Conservation (phyloP, 2,113 vertebrate species). For the Raja brachyura region DNA sequence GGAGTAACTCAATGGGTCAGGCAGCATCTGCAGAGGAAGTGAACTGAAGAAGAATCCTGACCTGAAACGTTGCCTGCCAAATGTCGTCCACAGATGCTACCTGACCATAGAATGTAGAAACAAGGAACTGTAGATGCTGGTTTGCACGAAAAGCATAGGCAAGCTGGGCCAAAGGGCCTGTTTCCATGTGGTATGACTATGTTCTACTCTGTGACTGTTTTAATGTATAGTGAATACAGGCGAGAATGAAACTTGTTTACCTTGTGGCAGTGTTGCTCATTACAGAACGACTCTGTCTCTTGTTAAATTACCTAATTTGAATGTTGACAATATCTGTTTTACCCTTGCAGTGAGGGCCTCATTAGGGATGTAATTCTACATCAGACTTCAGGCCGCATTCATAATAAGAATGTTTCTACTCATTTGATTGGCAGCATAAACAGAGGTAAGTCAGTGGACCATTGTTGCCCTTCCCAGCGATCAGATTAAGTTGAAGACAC, state of each 20-base stretch:
- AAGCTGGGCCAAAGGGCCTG: no score
- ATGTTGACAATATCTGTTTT: background rate
- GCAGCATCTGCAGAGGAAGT: no score
- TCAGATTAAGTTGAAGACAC: background rate
- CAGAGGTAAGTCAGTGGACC: slow-evolving; percentile 54
- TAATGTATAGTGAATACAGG: background rate
- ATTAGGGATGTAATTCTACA: slow-evolving; percentile 77
- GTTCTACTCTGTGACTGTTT: no score
- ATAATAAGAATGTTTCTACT: slow-evolving; percentile 97
- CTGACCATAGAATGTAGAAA: no score
- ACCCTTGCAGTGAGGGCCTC: slow-evolving; percentile 61
- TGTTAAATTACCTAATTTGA: background rate
- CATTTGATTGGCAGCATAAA: slow-evolving; percentile 88
- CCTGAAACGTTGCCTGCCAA: no score
- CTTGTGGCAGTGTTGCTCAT: background rate
- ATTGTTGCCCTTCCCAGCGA: background rate
- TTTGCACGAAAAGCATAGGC: no score
- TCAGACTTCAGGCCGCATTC: slow-evolving; percentile 87
- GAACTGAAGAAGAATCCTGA: no score
- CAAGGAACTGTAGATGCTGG: no score
- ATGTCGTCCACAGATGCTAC: no score
- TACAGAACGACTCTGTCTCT: background rate
- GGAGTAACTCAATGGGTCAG: no score
- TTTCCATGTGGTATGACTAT: no score
- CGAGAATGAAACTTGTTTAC: background rate